Evolutionary conservation across 2,888 invertebrate genomes (phyloP), one percentile per base, ranked within the genome.

Genomic region (Hydropsyche betteni): DNA sequence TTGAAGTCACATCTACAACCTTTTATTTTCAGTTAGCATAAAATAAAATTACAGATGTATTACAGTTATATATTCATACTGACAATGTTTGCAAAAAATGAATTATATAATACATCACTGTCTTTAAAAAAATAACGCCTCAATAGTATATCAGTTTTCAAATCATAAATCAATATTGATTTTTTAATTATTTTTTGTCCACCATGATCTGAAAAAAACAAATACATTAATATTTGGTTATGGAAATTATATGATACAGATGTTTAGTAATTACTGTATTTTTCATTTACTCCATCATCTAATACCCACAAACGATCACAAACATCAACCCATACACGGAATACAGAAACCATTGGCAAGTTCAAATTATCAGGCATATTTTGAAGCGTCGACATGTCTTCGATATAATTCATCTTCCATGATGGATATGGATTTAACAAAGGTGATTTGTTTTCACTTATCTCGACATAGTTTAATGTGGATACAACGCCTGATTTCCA

Each of bases 261-360:
- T 64, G 12, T 24, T 64, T 6, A 33, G 2, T 64, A 12, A 80
- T 87, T 84, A 82, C 93, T 93, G 73, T 90, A 85, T 83, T 94
- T 92, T 82, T 94, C 93, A 50, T 92, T 90, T 53, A 93, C 84
- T 74, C 94, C 95, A 0, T 93, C 91, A 82, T 95, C 94, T 84
- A 94, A 88, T 3, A 93, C 91, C 94, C 95, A 95, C 5, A 95
- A 87, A 69, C 95, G 89, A 82, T 93, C 93, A 81, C 95, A 95
- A 5, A 87, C 87, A 82, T 95, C 95, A 0, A 92, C 90, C 79
- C 88, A 89, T 16, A 93, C 86, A 77, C 95, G 89, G 83, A 94
- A 93, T 4, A 92, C 92, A 3, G 92, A 94, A 71, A 93, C 86
- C 53, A 93, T 89, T 0, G 90, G 77, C 14, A 64, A 36, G 7